Base-by-base conservation (phyloP, 2,113 vertebrate genomes). In the Chaenogobius annularis region DNA sequence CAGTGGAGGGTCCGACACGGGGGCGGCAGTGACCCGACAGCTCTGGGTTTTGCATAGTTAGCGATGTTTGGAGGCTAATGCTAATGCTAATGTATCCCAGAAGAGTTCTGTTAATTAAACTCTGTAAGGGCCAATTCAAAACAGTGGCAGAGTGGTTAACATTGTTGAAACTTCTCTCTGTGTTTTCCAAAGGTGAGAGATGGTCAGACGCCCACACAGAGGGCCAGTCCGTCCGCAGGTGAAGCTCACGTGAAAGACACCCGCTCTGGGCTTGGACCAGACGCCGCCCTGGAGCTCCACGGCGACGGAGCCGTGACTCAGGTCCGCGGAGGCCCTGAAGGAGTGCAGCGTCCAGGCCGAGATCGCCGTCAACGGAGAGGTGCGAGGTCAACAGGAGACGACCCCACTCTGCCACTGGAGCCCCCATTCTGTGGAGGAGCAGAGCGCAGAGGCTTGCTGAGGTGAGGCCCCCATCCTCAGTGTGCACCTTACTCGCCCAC, bases 281-380 rank as follows among this genome's bases (percentile, higher is more conserved):
- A 93, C 0, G 11, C 50, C 52, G 85, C 92, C 0, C 67, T 91
- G 0, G 88, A 92, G 72, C 84, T 89, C 26, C 90, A 93, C 31
- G 85, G 88, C 0, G 87, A 92, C 80, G 85, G 93, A 55, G 92
- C 74, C 0, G 89, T 92, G 70, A 70, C 44, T 56, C 93, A 91
- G 44, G 85, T 85, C 40, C 84, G 71, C 20, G 85, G n/a, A 88
- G 22, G 54, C 59, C 20, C 64, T 71, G 5, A 82, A 66, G 54
- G 81, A 88, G 11, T 76, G 84, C 59, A 31, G 85, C 78, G 81
- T 92, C 68, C 94, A 93, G 66, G 89, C 83, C 0, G 93, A 94
- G 87, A 65, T 95, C 74, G 88, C 91, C 1, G 78, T 95, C 1
- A 90, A 91, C 26, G 90, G 92, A 68, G 94, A 95, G 85, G 85